Evolutionary conservation across 92 coral and sea anemone genomes (phyloP).

Genomic region (Anthopleura xanthogrammica): DNA sequence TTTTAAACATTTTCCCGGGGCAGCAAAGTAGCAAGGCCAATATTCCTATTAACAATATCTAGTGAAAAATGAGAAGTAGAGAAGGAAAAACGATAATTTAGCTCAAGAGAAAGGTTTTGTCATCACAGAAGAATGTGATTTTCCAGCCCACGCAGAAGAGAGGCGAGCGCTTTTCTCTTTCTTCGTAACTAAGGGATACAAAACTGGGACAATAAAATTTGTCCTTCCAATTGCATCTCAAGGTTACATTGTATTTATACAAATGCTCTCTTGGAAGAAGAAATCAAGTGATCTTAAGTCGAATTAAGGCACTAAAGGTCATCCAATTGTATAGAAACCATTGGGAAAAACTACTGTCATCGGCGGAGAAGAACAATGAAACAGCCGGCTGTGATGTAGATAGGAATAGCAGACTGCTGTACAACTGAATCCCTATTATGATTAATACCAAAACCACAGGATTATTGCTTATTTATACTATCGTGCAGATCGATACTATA

Average conservation of each 20-base stretch:
- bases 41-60: not conserved
- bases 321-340: not conserved
- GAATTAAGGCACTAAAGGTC: not conserved
- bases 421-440: not conserved
- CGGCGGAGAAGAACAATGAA: not conserved
- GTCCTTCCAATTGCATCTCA: not conserved
- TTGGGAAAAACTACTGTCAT: not conserved
- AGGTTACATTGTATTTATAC: not conserved
- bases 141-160: not conserved
- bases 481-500: not conserved
- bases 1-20: conserved; percentile 17
- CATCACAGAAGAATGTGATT: not conserved
- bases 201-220: not conserved
- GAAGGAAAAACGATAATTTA: not conserved
- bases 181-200: not conserved
- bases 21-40: not conserved
- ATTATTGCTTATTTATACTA: conserved; percentile 1
- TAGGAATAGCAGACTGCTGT: not conserved
- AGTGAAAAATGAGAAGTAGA: not conserved
- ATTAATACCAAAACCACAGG: not conserved
- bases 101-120: not conserved
- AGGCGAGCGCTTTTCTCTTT: not conserved
- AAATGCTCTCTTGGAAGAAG: not conserved
- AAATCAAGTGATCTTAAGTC: not conserved
- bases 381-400: not conserved